Evolutionary conservation across 1,140 invertebrate genomes (phyloP), one percentile per base, ranked within the genome.

Genomic region (Cryptotermes secundus): DNA sequence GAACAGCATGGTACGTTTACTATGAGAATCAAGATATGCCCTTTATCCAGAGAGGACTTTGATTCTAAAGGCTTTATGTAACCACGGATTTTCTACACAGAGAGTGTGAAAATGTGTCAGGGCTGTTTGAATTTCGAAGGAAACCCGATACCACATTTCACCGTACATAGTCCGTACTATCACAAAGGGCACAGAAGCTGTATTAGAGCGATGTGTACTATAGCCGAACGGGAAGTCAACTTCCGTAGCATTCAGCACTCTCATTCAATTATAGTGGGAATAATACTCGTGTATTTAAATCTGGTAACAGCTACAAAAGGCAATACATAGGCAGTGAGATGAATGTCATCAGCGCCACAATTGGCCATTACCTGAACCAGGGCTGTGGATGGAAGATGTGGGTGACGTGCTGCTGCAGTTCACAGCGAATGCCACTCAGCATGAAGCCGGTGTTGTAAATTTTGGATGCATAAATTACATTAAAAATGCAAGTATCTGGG

Each of bases 261-360:
- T 72, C 59, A 72, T 72, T 72, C 59, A 72, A 72, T 72, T 72
- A 72, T 31, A 72, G 59, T 72, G 59, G 45, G 59, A 31, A 72
- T 26, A 72, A 72, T 31, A 72, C 26, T 0, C n/a, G 9, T 31
- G 59, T 72, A 31, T 72, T 72, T 72, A 72, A 72, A n/a, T 72
- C 59, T 72, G 59, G 59, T 31, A 72, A 72, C 59, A 10, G 16
- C 6, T 31, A 72, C 59, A 72, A 65, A 65, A 31, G 59, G n/a
- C 26, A 59, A 2, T 7, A 26, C n/a, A 7, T 14, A 65, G 59
- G 26, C 26, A 42, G 45, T 49, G 45, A 14, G 45, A 49, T 12
- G 38, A 42, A n/a, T 26, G 53, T 22, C 6, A 14, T 59, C 53
- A 59, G 16, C 7, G 26, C 26, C 7, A 72, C n/a, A 72, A 72